These are phyloP conservation scores for Tragopan temminckii DNA, from an alignment of 2,797 vertebrate species.

Conservation along the genomic window DNA sequence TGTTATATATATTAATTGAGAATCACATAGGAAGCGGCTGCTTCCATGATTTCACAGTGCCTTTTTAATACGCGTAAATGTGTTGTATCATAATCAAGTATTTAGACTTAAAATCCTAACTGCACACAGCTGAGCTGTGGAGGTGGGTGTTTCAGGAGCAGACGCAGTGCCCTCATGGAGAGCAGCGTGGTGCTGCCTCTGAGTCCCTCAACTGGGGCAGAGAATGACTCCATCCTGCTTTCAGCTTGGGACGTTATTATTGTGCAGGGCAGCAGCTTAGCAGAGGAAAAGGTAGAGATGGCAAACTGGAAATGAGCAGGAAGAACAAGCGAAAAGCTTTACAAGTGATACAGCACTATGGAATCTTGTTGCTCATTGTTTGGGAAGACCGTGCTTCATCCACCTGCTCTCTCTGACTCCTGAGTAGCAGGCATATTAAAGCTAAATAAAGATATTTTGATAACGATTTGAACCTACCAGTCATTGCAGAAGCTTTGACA, in stretches of 20 bases:
- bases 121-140: background rate
- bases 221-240: background rate
- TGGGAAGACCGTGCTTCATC: background rate
- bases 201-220: background rate
- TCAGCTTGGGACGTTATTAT: background rate
- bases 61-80: background rate
- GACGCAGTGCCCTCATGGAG: background rate
- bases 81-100: background rate
- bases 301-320: background rate
- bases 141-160: background rate
- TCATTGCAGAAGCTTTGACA: slow-evolving; percentile 80
- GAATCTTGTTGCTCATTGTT: background rate
- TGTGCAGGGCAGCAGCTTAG: background rate
- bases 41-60: background rate
- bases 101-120: background rate
- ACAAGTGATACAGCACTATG: background rate
- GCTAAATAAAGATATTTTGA: background rate
- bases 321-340: background rate
- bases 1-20: background rate
- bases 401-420: background rate
- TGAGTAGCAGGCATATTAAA: background rate
- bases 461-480: slow-evolving; percentile 73
- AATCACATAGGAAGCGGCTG: background rate
- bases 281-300: background rate
- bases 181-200: background rate